Evolutionary conservation across 64 coral and sea anemone genomes (phyloP), one percentile per base, ranked within the genome.

Genomic region (Actinia equina): DNA sequence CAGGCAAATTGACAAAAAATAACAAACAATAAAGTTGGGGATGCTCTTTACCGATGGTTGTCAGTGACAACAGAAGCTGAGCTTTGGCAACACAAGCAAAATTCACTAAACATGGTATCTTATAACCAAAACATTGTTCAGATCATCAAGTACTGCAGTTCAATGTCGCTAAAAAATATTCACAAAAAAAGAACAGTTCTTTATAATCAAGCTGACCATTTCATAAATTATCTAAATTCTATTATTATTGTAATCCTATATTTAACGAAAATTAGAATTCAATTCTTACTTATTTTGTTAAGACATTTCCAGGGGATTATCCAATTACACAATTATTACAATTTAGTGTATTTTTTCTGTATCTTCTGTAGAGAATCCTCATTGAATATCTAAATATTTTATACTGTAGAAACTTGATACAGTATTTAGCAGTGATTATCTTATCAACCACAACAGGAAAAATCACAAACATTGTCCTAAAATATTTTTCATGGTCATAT

Each of bases 1-100:
- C 42, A 81, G 52, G 78, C 78, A 81, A 81, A 81, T 74, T 74
- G 49, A 81, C 78, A 81, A 81, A 45, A 81, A 44, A 49, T 51
- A 13, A 74, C 20, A 74, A 12, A 15, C 22, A 65, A 65, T 22
- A 65, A 9, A 8, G 13, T 74, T 74, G 26, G 69, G 69, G 26
- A 52, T 81, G 78, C 16, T 79, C 42, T 14, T 79, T 2, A 17
- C 16, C 13, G 49, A 5, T 81, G 44, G 78, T 81, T 81, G 78
- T 23, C 45, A 81, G 17, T 37, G 49, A 81, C 49, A 81, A 49
- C 43, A 81, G 17, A 78, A 78, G 43, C 26, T 3, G 37, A 49
- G 78, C 45, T 49, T 16, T 81, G 69, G 69, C 69, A 41, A 74
- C 69, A 74, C 7, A 30, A 74, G n/a, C 10, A 14, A 74, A 74